Evolutionary conservation across 2,113 vertebrate species (phyloP), one percentile per base, ranked within the genome.

Genomic region (Dunckerocampus dactyliophorus): DNA sequence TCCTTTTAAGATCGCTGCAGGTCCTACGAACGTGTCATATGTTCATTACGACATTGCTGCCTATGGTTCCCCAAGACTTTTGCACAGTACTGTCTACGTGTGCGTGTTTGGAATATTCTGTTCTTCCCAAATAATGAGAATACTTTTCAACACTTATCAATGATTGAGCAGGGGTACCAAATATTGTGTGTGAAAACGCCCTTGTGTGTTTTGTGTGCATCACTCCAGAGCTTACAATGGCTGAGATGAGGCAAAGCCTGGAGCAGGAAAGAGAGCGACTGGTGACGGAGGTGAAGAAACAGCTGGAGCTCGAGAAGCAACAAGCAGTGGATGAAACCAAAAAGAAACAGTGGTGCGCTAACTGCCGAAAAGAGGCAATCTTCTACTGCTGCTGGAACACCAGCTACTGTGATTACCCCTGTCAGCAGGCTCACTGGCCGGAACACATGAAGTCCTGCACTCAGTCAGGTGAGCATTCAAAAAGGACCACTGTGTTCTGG

Each of bases 331-430:
- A 98, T 7, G 96, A 98, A 87, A 98, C 96, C 19, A 98, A 99
- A 87, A 98, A 97, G 91, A 97, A 98, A 73, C 96, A 98, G 76
- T 98, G 95, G 96, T 98, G 97, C 8, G 96, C 95, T 47, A 94
- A 94, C 82, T 99, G 96, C 88, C 94, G 92, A 71, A 98, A 98
- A 82, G 96, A 99, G 77, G 96, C 96, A 77, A 98, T 99, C 56
- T 99, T 99, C 79, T 98, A 99, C 74, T 99, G 97, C 87, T 99
- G 96, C 79, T 98, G 96, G 96, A 99, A 99, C 78, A 99, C 96
- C 45, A 99, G 95, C 90, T 99, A 99, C 86, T 99, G 96, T 3
- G 97, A 99, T 86, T 99, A 99, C 71, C 97, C 97, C 52, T 98
- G 97, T 84, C 97, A 99, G 81, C 96, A 98, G 82, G 95, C 96